Base-by-base conservation (phyloP, 2,797 vertebrate species). In the Enteromius thamalakanensis region DNA sequence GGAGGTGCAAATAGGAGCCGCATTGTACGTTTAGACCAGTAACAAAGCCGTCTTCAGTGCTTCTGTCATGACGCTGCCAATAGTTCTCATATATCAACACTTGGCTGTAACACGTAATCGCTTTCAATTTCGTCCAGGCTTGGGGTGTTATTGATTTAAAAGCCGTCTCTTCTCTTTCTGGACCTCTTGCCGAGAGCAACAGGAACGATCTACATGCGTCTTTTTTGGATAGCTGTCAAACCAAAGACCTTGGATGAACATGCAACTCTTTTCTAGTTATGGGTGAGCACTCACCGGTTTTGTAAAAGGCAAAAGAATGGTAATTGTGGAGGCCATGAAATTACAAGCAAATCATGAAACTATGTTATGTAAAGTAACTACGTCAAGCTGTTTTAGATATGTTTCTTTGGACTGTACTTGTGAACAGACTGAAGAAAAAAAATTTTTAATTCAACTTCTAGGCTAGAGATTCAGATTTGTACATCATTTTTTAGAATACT, bases 181-280 rank as follows among this genome's bases (percentile, higher is more conserved):
- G 78, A 86, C 72, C 37, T 81, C 81, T 77, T 55, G 77, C 58
- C 17, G 71, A 76, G 75, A 81, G 78, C 71, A 76, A 65, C 34
- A 42, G 64, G 51, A 65, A 76, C 19, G 19, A 58, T 83, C 81
- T 79, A 51, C 49, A 68, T 47, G 37, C 10, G 60, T 76, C 85
- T 74, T 47, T 45, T 78, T 79, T 76, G 80, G 85, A 79, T 69
- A n/a, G 47, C 69, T 70, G 81, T 86, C 85, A 86, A 86, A 58
- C 58, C 37, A 51, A 55, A 82, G 53, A 49, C 70, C 42, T n/a
- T 62, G 23, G 26, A 32, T 51, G 40, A 86, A 79, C 76, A 65
- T 49, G 72, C 55, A 60, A 79, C 80, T 60, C n/a, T 49, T 69
- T 71, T 17, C 23, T 19, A 51, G 70, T 82, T 55, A 58, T 21